Percentiles rank a stretch among this genome's conserved stretches.
phyloP scores from a whole-genome alignment of 2,113 vertebrate species.

The Nipponia nippon region DNA sequence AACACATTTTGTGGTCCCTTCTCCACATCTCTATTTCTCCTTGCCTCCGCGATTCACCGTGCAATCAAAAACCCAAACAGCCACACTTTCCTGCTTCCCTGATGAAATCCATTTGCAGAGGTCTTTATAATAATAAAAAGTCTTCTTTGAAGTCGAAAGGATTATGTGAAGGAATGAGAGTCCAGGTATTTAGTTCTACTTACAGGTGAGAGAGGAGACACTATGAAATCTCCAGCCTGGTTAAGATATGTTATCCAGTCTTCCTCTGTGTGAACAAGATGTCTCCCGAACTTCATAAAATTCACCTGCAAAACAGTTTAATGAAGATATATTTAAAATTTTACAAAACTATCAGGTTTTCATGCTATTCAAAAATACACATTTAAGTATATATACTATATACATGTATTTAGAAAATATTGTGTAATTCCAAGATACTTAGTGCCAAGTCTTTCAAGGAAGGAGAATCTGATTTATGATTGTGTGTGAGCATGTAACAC shows the following conservation, averaged over 20 bases:
- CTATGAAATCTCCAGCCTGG: fast-evolving
- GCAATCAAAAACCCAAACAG: not conserved
- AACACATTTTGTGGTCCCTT: not conserved
- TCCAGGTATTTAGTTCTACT: not conserved
- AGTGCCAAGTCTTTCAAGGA: not conserved
- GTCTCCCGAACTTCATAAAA: not conserved
- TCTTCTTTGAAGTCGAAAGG: not conserved
- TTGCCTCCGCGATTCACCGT: not conserved
- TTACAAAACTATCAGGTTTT: not conserved
- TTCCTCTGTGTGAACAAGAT: not conserved
- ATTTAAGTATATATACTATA: not conserved
- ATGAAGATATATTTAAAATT: not conserved
- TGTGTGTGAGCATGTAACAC: not conserved
- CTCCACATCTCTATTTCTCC: not conserved
- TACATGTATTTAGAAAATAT: not conserved
- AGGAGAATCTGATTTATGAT: not conserved
- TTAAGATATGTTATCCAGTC: not conserved
- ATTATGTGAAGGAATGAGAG: not conserved
- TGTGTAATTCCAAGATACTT: not conserved
- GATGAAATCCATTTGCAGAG: not conserved
- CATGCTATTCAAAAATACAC: not conserved
- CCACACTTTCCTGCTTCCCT: not conserved
- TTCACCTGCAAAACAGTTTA: not conserved
- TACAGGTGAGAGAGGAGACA: not conserved
- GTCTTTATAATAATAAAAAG: not conserved